Evolutionary conservation across 2,888 invertebrate species (phyloP).

Genomic region (Dione vanillae): DNA sequence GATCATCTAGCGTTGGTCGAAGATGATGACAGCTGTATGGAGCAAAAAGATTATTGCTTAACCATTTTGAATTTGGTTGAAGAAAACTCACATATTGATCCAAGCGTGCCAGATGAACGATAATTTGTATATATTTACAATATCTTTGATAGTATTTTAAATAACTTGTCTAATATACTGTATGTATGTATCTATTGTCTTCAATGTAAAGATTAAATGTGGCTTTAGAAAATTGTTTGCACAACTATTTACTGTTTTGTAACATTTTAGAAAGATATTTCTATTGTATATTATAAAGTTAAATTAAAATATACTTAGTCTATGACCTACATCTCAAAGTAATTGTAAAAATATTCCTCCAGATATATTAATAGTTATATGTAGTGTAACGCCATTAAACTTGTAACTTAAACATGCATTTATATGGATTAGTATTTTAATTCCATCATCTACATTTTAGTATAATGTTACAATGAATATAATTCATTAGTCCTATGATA

Average conservation of each 20-base stretch:
- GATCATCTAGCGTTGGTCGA: conserved; percentile 59
- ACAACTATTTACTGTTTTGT: conserved; percentile 6
- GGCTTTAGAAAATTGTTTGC: conserved; percentile 11
- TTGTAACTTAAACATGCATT: not conserved
- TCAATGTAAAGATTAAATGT: not conserved
- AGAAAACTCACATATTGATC: conserved; percentile 45
- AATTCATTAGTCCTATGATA: conserved; percentile 6
- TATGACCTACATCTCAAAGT: not conserved
- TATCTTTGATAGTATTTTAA: not conserved
- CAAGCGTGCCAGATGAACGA: conserved; percentile 61
- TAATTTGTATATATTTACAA: conserved; percentile 48
- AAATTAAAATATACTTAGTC: no score
- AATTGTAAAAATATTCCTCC: not conserved
- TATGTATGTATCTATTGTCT: conserved; percentile 1
- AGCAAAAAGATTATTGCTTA: conserved; percentile 66
- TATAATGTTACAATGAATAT: conserved; percentile 4
- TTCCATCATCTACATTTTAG: conserved; percentile 6
- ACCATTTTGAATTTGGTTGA: conserved; percentile 54
- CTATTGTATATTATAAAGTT: not conserved
- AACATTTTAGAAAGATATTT: not conserved
- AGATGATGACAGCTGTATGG: conserved; percentile 57
- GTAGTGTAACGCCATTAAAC: not conserved
- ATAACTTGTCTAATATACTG: not conserved
- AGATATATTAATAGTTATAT: not conserved
- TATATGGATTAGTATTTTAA: not conserved